Base-by-base conservation (phyloP, 2,888 invertebrate species). In the Andrena haemorrhoa region DNA sequence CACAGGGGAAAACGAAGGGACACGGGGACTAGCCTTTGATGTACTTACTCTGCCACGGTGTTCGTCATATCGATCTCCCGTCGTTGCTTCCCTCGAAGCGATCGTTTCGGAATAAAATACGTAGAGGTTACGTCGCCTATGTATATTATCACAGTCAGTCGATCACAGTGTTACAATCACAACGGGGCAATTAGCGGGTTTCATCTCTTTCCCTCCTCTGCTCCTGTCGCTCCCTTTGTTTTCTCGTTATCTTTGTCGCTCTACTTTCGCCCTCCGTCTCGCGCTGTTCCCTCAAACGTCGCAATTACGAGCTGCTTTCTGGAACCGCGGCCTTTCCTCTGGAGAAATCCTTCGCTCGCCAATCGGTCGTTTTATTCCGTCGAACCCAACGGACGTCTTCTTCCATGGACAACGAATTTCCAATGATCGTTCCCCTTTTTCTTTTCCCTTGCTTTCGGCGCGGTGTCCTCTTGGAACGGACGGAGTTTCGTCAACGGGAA, bases 361-460 rank as follows among this genome's bases (percentile, higher is more conserved):
- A 56, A 85, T 86, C 56, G 88, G 91, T 65, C 90, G 89, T 77
- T 88, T 89, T 85, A 87, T 90, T 71, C 80, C 88, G 88, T 89
- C 90, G 78, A 90, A 88, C 72, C 87, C 89, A 77, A 88, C 82
- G 64, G 78, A 77, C 71, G 83, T 86, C 65, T 86, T 89, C 84
- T 88, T 89, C 87, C 87, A 85, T 84, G 86, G 79, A 64, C 89
- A 88, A 90, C 72, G 80, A 89, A 90, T 90, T 82, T 88, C 87
- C 76, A 31, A 51, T 26, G 53, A 35, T 31, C 53, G 33, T 35
- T 35, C 5, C 23, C 33, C 56, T 26, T 29, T 5, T 12, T 10
- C 33, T 53, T 16, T 12, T 35, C 49, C 53, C 7, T 51, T n/a
- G 8, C 10, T 35, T 51, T 61, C 12, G n/a, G 33, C 26, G 1